Percentiles rank a stretch among this genome's conserved stretches.
phyloP scores from a whole-genome alignment of 1,140 invertebrate species.

The Phymorhynchus buccinoides region DNA sequence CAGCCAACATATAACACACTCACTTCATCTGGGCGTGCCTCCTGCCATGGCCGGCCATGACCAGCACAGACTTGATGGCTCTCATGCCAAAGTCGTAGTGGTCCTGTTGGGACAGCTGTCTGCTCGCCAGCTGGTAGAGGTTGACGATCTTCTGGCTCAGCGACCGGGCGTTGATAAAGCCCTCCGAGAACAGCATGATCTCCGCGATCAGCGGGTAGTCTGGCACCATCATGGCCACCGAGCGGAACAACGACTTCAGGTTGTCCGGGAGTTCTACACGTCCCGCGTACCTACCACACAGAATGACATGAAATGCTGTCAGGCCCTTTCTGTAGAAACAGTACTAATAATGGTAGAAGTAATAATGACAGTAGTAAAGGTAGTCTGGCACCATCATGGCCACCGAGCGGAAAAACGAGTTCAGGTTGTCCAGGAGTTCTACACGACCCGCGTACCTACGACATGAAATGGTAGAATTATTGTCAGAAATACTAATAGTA shows the following conservation, averaged over 20 bases:
- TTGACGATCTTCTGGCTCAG: slow-evolving; percentile 90
- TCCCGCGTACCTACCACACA: slow-evolving; percentile 76
- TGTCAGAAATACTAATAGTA: too few species aligned
- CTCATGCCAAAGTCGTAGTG: slow-evolving; percentile 96
- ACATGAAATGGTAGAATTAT: too few species aligned
- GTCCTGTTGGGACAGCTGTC: slow-evolving; percentile 91
- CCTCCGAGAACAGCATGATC: slow-evolving; percentile 92
- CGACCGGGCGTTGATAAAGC: slow-evolving; percentile 87
- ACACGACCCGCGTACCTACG: too few species aligned
- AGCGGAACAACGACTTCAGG: slow-evolving; percentile 83
- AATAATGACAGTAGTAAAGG: too few species aligned
- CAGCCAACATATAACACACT: too few species aligned
- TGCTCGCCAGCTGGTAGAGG: slow-evolving; percentile 90
- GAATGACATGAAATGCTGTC: not conserved
- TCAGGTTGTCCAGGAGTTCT: slow-evolving; percentile 65
- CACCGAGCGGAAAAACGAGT: slow-evolving; percentile 86
- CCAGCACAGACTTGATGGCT: slow-evolving; percentile 77
- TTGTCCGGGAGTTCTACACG: slow-evolving; percentile 78
- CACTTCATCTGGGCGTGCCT: slow-evolving; percentile 65
- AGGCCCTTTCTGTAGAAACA: too few species aligned
- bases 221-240: slow-evolving; percentile 94
- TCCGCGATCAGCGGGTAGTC: slow-evolving; percentile 92
- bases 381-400: slow-evolving; percentile 95
- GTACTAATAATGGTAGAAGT: too few species aligned
- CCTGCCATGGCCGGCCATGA: slow-evolving; percentile 72